Conservation (phyloP, 2,797 vertebrate species). For the Centroberyx gerrardi region DNA sequence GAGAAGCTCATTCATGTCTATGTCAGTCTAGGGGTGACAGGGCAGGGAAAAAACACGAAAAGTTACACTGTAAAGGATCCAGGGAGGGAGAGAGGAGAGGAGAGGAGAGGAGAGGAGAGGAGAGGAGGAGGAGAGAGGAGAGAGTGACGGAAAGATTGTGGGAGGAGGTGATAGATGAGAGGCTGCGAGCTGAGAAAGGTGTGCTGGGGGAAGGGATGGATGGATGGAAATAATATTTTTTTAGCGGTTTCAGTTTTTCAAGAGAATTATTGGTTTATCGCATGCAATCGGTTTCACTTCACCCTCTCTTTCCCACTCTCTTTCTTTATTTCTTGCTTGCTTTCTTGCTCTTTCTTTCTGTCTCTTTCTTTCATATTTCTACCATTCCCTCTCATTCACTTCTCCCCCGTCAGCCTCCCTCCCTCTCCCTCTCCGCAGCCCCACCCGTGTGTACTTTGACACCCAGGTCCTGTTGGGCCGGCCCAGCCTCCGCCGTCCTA, state of each 20-base stretch:
- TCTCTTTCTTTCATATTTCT: conserved; percentile 26
- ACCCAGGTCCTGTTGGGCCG: conserved; percentile 59
- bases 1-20: conserved; percentile 40
- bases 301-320: conserved; percentile 17
- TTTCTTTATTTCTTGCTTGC: conserved; percentile 19
- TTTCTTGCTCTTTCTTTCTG: conserved; percentile 5
- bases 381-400: conserved; percentile 15
- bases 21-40: conserved; percentile 54
- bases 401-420: conserved; percentile 39
- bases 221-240: conserved; percentile 66
- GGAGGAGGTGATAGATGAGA: conserved; percentile 60
- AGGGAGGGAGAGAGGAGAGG: not conserved
- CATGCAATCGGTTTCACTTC: conserved; percentile 28
- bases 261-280: conserved; percentile 53
- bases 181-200: conserved; percentile 28
- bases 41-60: conserved; percentile 45
- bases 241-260: conserved; percentile 51
- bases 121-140: not conserved
- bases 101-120: not conserved
- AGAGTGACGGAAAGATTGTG: conserved; percentile 27
- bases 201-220: conserved; percentile 45
- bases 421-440: conserved; percentile 40
- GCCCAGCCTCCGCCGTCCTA: conserved; percentile 62
- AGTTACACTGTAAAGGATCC: conserved; percentile 27
- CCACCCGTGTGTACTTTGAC: conserved; percentile 77